phyloP scores from a whole-genome alignment of 1,140 invertebrate genomes.

The Rhizoglyphus robini region DNA sequence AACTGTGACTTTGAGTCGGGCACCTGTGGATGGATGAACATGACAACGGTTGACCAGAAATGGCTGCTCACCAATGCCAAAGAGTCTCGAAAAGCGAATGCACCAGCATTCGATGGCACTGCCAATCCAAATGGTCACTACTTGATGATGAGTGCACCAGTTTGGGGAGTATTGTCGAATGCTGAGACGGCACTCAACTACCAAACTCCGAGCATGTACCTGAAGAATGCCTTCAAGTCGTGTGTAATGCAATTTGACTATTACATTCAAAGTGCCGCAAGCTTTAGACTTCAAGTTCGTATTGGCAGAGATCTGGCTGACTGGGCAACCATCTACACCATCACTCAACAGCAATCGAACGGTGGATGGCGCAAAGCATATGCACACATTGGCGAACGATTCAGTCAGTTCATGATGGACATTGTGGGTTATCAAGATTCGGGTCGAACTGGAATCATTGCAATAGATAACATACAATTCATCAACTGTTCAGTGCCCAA shows the following conservation, averaged over 20 bases:
- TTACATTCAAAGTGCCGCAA: not conserved
- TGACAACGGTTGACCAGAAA: not conserved
- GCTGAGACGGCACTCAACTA: conserved; percentile 8
- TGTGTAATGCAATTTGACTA: not conserved
- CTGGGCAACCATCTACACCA: not conserved
- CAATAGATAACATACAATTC: conserved; percentile 34
- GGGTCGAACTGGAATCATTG: conserved; percentile 28
- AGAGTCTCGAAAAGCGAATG: not conserved
- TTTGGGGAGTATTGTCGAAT: not conserved
- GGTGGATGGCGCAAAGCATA: conserved; percentile 20
- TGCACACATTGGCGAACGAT: conserved; percentile 21
- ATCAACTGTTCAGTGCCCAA: conserved; percentile 28
- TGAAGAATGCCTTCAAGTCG: not conserved
- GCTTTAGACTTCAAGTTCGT: not conserved
- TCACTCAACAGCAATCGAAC: not conserved
- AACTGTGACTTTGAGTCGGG: not conserved
- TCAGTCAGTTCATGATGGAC: conserved; percentile 16
- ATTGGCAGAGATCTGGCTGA: not conserved
- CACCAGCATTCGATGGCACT: not conserved
- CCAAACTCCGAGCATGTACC: too few relatives aligned
- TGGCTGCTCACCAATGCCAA: not conserved
- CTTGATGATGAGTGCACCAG: conserved; percentile 14
- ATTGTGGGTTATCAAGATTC: not conserved
- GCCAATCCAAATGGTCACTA: not conserved
- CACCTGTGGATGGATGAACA: not conserved